A percentile compares a stretch with the other conserved stretches of the same genome.
These are phyloP conservation scores for Plusia festucae DNA, from an alignment of 2,888 invertebrate genomes.

Conservation along the genomic window DNA sequence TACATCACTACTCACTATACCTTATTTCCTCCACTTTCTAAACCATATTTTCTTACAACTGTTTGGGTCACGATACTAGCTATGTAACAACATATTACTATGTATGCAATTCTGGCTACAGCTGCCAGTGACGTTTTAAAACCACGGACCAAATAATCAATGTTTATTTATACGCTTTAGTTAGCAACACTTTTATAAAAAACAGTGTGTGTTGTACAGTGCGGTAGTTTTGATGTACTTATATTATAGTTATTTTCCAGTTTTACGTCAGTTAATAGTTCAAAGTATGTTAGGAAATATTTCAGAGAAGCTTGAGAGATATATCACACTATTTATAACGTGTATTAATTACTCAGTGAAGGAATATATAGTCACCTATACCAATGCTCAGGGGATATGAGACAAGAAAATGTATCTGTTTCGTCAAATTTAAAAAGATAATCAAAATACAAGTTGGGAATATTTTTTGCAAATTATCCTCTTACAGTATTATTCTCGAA, in stretches of 20 bases:
- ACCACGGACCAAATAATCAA: constrained; percentile 4
- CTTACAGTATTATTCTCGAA: constrained; percentile 5
- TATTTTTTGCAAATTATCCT: neutral
- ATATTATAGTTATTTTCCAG: no score
- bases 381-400: no score
- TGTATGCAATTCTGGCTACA: neutral
- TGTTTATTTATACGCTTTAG: constrained; percentile 1
- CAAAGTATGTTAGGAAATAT: no score
- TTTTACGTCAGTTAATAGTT: no score
- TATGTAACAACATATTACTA: neutral
- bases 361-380: no score
- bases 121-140: constrained; percentile 1
- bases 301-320: no score
- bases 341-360: no score
- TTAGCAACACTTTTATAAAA: neutral
- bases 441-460: no score
- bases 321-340: no score
- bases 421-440: no score
- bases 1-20: neutral
- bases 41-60: neutral
- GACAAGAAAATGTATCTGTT: no score
- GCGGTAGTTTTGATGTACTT: neutral
- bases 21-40: neutral
- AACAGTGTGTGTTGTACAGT: neutral
- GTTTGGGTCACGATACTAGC: neutral